Evolutionary conservation across 2,888 invertebrate genomes (phyloP), one percentile per base, ranked within the genome.

Genomic region (Tachina lurida): DNA sequence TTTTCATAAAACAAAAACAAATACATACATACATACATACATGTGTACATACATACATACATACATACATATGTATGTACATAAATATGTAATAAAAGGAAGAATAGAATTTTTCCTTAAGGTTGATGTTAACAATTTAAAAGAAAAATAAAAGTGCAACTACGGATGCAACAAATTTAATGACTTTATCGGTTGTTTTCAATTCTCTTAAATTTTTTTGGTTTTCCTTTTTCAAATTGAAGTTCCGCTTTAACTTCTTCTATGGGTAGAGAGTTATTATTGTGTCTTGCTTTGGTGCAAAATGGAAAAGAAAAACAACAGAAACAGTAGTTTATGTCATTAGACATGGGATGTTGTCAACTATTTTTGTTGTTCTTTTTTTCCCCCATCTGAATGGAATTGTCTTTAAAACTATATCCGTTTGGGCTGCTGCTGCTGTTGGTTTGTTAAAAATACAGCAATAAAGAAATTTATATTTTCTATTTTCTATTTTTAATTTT

Each of bases 141-240:
- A 31, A 62, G 39, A 19, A 49, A 41, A 47, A 65, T 17, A 12
- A 60, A 45, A 49, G 13, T 8, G 22, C 10, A 47, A n/a, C 62
- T 58, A 54, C 80, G 77, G 84, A 77, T 81, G 77, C 77, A 80
- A 52, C 80, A 74, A 71, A 73, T 68, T 77, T 74, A 84, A 84
- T 84, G 73, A 81, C 52, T 77, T 73, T 73, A 81, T 81, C 67
- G 63, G 80, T 77, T 81, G 15, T 63, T 70, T 41, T 31, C 67
- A 17, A 43, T 60, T 12, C 19, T n/a, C n/a, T 74, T 45, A 10
- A n/a, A 31, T 7, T 31, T 1, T 63, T 13, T 65, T 43, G 47
- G 17, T 45, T 19, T 63, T 67, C 49, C 17, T 41, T 9, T 19
- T 43, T 31, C 13, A n/a, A 63, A 15, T 45, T 49, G n/a, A 15